A percentile compares a stretch with the other conserved stretches of the same genome.
Conservation (phyloP, 1,140 invertebrate species). For the Frieseomelitta varia region DNA sequence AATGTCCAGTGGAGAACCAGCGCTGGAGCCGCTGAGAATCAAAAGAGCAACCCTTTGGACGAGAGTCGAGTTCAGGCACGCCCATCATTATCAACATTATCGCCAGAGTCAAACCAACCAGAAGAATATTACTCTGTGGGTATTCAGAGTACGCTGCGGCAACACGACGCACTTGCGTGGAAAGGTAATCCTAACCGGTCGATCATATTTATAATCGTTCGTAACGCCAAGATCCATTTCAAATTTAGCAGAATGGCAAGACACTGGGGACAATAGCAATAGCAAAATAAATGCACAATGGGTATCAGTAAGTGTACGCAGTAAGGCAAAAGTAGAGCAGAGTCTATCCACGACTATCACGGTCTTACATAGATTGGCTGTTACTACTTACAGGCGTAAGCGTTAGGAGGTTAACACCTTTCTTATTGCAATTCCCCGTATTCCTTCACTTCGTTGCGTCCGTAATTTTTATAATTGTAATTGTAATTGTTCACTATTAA, state of each 20-base stretch:
- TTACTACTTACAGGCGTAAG: not conserved
- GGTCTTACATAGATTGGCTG: not conserved
- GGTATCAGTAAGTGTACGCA: no score
- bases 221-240: no score
- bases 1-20: constrained; percentile 84
- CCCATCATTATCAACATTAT: constrained; percentile 81
- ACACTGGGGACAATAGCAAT: no score
- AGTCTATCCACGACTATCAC: no score
- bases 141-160: constrained; percentile 84
- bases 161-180: constrained; percentile 84
- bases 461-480: no score
- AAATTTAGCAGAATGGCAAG: no score
- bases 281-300: no score
- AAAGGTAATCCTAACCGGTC: constrained; percentile 79
- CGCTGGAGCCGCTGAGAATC: constrained; percentile 85
- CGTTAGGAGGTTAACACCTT: not conserved
- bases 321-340: no score
- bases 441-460: no score
- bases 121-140: constrained; percentile 86
- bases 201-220: no score
- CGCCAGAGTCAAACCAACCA: constrained; percentile 77
- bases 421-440: not conserved
- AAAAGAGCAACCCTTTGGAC: constrained; percentile 90
- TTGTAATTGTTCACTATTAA: no score
- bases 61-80: constrained; percentile 85